These are phyloP conservation scores for Zaprionus gabonicus DNA, from an alignment of 1,140 invertebrate species.

Conservation along the genomic window DNA sequence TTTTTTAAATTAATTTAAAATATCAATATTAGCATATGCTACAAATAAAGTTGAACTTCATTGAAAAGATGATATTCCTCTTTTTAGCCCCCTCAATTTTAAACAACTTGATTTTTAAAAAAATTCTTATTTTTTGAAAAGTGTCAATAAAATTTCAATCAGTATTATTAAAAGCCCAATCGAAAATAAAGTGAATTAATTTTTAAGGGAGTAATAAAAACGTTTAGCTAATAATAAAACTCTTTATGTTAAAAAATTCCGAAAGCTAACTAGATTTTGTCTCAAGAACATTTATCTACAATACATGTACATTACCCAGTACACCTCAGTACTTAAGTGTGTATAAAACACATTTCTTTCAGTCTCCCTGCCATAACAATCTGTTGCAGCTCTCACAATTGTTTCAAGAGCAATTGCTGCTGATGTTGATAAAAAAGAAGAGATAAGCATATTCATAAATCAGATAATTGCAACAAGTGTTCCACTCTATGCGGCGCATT, in stretches of 20 bases:
- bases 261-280: not conserved
- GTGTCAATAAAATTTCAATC: too few species aligned
- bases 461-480: slow-evolving; percentile 48
- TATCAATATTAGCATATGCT: too few species aligned
- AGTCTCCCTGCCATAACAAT: slow-evolving; percentile 7
- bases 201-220: not conserved
- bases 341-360: not conserved
- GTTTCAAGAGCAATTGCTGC: not conserved
- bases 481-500: slow-evolving; percentile 20
- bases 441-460: not conserved
- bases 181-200: too few species aligned
- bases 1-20: too few species aligned
- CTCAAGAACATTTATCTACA: not conserved
- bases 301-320: not conserved
- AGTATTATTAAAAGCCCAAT: too few species aligned
- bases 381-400: slow-evolving; percentile 19
- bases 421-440: slow-evolving; percentile 4
- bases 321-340: not conserved
- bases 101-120: too few species aligned
- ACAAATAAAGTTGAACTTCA: too few species aligned
- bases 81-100: too few species aligned
- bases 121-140: too few species aligned
- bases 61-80: too few species aligned
- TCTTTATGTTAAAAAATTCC: too few species aligned
- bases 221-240: not conserved